Conservation (phyloP, 2,888 invertebrate species). For the Heliconius cydno region DNA sequence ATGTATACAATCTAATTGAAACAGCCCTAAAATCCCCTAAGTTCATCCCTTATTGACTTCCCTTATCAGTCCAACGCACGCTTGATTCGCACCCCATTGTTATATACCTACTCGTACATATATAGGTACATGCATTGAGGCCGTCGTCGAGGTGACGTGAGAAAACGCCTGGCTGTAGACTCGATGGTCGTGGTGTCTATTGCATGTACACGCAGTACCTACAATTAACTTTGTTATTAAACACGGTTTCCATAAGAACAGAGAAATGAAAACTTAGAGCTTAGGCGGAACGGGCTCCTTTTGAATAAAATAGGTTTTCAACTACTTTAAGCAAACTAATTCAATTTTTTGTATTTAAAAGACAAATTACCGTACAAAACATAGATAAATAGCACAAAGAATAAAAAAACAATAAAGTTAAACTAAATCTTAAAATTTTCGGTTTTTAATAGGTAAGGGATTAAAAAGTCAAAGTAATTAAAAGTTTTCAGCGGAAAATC, state of each 20-base stretch:
- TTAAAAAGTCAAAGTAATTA: constrained; percentile 23
- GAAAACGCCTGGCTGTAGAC: neutral
- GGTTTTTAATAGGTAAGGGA: neutral
- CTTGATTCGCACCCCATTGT: constrained; percentile 22
- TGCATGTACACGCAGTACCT: no score
- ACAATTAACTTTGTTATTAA: no score
- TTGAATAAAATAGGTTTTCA: neutral
- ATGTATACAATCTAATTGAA: constrained; percentile 2
- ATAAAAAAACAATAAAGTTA: neutral
- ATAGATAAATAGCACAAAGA: neutral
- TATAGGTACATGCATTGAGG: no score
- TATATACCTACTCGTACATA: neutral
- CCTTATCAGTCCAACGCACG: constrained; percentile 43
- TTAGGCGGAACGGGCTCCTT: no score
- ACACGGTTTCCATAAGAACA: no score
- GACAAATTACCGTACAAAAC: no score
- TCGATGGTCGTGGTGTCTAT: no score
- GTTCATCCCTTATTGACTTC: constrained; percentile 33
- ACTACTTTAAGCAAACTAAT: neutral
- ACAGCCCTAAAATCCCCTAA: constrained; percentile 8
- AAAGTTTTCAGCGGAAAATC: constrained; percentile 19
- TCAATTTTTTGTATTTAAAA: no score
- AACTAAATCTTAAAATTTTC: neutral
- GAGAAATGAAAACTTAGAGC: no score
- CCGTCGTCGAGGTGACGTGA: neutral